Percentiles rank a stretch among this genome's conserved stretches.
phyloP scores from a whole-genome alignment of 2,113 vertebrate species.

The Tachuris rubrigastra region DNA sequence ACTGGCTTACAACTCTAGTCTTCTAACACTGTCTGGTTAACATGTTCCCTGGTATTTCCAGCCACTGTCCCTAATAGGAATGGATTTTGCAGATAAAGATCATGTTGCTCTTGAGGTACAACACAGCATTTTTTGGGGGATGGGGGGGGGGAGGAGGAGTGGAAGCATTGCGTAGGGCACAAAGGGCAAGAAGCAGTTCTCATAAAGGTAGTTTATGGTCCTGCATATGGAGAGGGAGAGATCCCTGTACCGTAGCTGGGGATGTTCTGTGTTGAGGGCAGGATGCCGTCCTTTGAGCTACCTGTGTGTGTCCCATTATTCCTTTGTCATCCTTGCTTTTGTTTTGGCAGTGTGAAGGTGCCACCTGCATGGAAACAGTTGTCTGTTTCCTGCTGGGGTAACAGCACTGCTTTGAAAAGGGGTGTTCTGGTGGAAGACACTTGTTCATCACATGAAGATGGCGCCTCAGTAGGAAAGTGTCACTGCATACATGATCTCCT shows the following conservation, averaged over 20 bases:
- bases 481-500: background rate
- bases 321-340: background rate
- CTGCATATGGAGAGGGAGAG: background rate
- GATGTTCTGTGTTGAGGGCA: background rate
- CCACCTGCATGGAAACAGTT: background rate
- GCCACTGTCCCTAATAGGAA: background rate
- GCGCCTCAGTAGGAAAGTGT: background rate
- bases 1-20: background rate
- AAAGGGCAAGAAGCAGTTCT: background rate
- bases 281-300: background rate
- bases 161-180: background rate
- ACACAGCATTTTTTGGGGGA: background rate
- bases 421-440: background rate
- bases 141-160: too few relatives aligned
- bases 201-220: background rate
- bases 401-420: background rate
- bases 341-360: background rate
- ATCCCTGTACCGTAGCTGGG: background rate
- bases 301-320: background rate
- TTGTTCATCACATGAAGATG: rapidly evolving
- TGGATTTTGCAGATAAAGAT: background rate
- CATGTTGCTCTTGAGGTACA: background rate
- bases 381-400: background rate
- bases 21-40: background rate
- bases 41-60: background rate